phyloP scores from a whole-genome alignment of 1,140 invertebrate genomes.

The Plodia interpunctella region DNA sequence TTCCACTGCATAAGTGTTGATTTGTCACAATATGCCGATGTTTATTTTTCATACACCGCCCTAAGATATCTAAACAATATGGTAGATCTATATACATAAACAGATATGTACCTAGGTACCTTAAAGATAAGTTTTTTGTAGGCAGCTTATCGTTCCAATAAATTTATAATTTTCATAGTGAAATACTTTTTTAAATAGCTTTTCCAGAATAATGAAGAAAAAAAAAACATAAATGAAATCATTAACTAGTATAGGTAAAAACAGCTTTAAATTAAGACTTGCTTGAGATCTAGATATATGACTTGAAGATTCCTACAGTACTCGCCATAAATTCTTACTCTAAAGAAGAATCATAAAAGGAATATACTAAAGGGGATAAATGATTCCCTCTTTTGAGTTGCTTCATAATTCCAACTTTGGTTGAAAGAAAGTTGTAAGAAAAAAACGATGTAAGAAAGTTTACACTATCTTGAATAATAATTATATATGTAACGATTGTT shows the following conservation, averaged over 20 bases:
- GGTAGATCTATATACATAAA: too few relatives aligned
- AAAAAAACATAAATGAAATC: not conserved
- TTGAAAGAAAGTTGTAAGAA: too few relatives aligned
- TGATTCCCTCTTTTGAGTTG: not conserved
- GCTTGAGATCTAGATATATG: conserved; percentile 24
- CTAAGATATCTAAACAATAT: too few relatives aligned
- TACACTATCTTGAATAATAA: not conserved
- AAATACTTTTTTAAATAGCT: not conserved
- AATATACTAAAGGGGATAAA: too few relatives aligned
- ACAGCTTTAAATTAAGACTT: conserved; percentile 43
- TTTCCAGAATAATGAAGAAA: not conserved
- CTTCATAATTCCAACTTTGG: not conserved
- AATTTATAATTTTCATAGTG: not conserved
- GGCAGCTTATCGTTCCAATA: too few relatives aligned
- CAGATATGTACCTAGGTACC: too few relatives aligned
- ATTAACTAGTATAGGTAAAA: conserved; percentile 36
- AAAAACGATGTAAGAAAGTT: not conserved
- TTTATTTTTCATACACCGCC: too few relatives aligned
- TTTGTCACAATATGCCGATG: too few relatives aligned
- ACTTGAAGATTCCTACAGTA: not conserved
- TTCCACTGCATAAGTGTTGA: too few relatives aligned
- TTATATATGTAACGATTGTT: conserved; percentile 1
- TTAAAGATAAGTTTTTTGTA: too few relatives aligned
- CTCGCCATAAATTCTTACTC: not conserved
- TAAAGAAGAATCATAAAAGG: too few relatives aligned